A percentile compares a stretch with the other conserved stretches of the same genome.
Conservation (phyloP, 2,888 invertebrate genomes). For the Achlya flavicornis region DNA sequence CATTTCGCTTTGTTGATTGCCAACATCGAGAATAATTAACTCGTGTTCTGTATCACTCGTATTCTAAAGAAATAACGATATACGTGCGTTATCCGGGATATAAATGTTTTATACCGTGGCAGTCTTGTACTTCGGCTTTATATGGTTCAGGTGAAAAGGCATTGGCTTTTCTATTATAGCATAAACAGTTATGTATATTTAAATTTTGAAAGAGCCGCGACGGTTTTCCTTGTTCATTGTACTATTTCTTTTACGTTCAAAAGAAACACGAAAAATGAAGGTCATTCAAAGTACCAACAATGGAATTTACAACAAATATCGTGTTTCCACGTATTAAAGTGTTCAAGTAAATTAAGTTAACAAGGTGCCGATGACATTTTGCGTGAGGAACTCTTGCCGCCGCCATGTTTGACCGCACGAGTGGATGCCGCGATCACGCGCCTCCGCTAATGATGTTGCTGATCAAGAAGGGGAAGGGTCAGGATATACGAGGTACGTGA, state of each 20-base stretch:
- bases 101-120: neutral
- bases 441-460: conserved; percentile 37
- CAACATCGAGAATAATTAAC: conserved; percentile 34
- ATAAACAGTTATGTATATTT: neutral
- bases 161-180: neutral
- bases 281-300: no score
- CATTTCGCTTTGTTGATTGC: conserved; percentile 54
- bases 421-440: conserved; percentile 34
- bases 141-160: neutral
- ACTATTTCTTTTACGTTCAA: no score
- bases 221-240: no score
- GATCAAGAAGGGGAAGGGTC: conserved; percentile 25
- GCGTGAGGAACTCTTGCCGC: conserved; percentile 17
- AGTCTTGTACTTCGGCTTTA: conserved; percentile 1
- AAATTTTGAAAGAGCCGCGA: neutral
- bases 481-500: neutral
- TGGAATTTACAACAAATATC: neutral
- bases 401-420: conserved; percentile 36
- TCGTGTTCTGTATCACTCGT: conserved; percentile 9
- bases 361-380: neutral
- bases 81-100: neutral
- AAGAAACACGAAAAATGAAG: no score
- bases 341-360: neutral
- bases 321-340: no score
- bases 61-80: conserved; percentile 8